Conservation (phyloP, 1,140 invertebrate species). For the Wasmannia auropunctata region DNA sequence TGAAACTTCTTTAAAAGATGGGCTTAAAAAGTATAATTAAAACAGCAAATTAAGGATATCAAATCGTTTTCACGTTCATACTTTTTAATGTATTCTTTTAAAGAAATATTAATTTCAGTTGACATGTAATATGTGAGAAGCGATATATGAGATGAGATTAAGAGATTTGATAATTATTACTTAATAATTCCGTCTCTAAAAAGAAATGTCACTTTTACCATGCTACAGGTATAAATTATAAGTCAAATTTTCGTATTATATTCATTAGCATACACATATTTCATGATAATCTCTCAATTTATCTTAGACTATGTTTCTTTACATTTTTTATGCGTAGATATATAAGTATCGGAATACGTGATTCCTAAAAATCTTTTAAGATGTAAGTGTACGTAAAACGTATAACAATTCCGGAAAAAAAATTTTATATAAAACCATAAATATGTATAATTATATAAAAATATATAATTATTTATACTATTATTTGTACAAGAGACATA, state of each 20-base stretch:
- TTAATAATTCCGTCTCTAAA: background rate
- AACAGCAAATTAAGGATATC: background rate
- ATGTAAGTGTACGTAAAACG: no score
- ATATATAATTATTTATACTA: no score
- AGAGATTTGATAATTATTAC: background rate
- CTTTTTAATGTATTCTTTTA: background rate
- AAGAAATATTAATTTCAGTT: no score
- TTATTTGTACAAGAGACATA: no score
- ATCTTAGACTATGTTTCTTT: no score
- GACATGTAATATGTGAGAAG: no score
- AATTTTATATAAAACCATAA: no score
- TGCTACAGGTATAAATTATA: background rate
- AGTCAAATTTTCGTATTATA: no score
- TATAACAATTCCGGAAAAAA: no score
- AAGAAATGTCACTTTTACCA: background rate
- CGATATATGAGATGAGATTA: background rate
- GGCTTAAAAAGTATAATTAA: background rate
- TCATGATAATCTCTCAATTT: background rate
- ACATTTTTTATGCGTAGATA: no score
- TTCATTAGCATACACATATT: background rate
- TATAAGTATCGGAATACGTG: no score
- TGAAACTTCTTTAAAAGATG: background rate
- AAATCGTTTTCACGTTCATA: background rate
- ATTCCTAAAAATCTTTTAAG: background rate
- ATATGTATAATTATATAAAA: no score